These are phyloP conservation scores for Megaceryle maxima DNA, from an alignment of 2,113 vertebrate genomes.

Conservation along the genomic window DNA sequence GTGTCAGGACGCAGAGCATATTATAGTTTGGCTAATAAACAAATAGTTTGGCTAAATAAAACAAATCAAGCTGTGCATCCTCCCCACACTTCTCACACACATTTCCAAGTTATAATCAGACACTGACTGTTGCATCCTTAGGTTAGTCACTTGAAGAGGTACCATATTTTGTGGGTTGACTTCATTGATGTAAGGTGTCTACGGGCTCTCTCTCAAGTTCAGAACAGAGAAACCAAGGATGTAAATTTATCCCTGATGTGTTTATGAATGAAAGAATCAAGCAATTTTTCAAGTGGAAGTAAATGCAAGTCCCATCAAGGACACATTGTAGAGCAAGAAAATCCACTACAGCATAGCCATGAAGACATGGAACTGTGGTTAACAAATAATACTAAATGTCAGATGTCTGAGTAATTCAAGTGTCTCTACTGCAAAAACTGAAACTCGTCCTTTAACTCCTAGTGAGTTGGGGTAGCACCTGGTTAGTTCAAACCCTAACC, in stretches of 20 bases:
- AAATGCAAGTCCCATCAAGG: neutral
- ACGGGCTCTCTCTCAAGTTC: neutral
- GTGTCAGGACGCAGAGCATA: neutral
- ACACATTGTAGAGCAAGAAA: neutral
- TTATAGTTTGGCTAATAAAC: neutral
- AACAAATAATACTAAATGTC: neutral
- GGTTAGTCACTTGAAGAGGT: neutral
- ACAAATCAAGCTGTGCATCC: constrained; percentile 25
- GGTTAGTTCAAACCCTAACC: neutral
- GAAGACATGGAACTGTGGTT: neutral
- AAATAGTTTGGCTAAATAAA: neutral
- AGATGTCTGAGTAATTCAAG: neutral
- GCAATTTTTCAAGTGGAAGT: constrained; percentile 2
- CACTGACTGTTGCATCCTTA: neutral
- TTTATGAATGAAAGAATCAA: neutral
- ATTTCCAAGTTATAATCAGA: neutral
- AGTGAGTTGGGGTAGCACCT: constrained; percentile 54
- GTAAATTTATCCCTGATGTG: constrained; percentile 5
- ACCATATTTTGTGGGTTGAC: neutral
- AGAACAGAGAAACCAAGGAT: constrained; percentile 10
- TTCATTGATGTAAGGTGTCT: neutral
- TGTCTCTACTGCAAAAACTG: constrained; percentile 33
- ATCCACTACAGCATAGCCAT: neutral
- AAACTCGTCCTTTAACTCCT: constrained; percentile 52
- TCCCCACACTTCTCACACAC: neutral